phyloP scores from a whole-genome alignment of 2,888 invertebrate genomes.

The Lypha dubia region DNA sequence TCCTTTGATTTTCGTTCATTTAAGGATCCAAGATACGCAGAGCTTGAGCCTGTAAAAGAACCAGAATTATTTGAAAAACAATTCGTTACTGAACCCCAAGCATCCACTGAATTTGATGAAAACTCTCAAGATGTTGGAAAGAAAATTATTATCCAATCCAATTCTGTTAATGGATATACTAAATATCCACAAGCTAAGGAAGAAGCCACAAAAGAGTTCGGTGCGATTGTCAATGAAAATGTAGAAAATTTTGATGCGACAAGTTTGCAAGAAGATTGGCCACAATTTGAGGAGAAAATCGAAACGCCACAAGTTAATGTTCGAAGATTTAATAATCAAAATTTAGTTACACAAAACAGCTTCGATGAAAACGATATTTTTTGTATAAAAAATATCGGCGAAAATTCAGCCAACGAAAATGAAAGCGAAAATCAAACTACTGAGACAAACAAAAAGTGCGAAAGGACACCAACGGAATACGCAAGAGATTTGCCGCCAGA shows the following conservation, averaged over 20 bases:
- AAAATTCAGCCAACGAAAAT: background rate
- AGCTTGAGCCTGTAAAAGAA: background rate
- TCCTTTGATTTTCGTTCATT: background rate
- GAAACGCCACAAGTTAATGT: conserved; percentile 56
- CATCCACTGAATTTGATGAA: background rate
- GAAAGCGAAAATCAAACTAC: conserved; percentile 1
- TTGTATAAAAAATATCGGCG: background rate
- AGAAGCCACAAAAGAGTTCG: background rate
- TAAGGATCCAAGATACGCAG: background rate
- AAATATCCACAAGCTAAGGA: background rate
- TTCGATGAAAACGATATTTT: conserved; percentile 3
- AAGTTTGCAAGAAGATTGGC: conserved; percentile 38
- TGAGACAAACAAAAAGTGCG: background rate
- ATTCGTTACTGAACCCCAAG: background rate
- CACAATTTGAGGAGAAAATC: conserved; percentile 57
- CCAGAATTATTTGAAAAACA: background rate
- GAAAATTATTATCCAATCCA: background rate
- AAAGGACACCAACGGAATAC: conserved; percentile 39
- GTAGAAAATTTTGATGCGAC: background rate
- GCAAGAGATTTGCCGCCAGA: conserved; percentile 8
- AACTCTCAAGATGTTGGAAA: background rate
- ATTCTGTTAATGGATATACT: background rate
- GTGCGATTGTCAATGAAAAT: no score
- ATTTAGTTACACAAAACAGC: conserved; percentile 1
- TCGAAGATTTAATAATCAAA: conserved; percentile 18